These are phyloP conservation scores for Todiramphus chloris DNA, from an alignment of 2,113 vertebrate species.

Conservation along the genomic window DNA sequence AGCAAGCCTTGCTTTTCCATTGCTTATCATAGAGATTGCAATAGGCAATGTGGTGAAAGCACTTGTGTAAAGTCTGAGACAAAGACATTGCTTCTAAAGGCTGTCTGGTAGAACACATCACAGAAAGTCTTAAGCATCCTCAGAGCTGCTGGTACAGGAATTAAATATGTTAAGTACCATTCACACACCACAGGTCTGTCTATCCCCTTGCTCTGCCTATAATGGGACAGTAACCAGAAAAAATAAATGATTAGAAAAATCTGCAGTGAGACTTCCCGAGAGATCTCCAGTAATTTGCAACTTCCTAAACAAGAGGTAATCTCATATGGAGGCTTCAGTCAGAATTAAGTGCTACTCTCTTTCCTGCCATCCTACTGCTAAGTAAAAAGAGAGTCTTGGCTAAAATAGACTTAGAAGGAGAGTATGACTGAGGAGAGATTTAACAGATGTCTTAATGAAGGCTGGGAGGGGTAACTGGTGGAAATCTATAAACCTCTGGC, in stretches of 20 bases:
- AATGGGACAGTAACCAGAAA: not conserved
- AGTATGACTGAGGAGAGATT: not conserved
- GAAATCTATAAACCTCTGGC: not conserved
- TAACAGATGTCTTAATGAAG: not conserved
- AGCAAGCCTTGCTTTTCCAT: not conserved
- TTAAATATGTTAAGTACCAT: not conserved
- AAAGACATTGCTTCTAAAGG: not conserved
- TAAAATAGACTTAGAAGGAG: not conserved
- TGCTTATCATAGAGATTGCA: not conserved
- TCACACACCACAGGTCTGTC: fast-evolving
- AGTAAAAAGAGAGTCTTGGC: not conserved
- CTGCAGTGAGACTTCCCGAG: not conserved
- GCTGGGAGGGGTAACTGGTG: not conserved
- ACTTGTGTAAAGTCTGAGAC: not conserved
- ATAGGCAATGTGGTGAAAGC: not conserved
- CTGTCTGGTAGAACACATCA: not conserved
- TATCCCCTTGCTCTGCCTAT: not conserved
- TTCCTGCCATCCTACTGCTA: not conserved
- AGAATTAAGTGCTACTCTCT: not conserved
- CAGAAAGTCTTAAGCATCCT: not conserved
- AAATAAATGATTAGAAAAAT: not conserved
- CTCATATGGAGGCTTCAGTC: not conserved
- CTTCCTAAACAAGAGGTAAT: not conserved
- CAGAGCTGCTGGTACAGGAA: not conserved
- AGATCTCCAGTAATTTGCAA: not conserved